Base-by-base conservation (phyloP, 2,113 vertebrate species). In the Ellobius talpinus region DNA sequence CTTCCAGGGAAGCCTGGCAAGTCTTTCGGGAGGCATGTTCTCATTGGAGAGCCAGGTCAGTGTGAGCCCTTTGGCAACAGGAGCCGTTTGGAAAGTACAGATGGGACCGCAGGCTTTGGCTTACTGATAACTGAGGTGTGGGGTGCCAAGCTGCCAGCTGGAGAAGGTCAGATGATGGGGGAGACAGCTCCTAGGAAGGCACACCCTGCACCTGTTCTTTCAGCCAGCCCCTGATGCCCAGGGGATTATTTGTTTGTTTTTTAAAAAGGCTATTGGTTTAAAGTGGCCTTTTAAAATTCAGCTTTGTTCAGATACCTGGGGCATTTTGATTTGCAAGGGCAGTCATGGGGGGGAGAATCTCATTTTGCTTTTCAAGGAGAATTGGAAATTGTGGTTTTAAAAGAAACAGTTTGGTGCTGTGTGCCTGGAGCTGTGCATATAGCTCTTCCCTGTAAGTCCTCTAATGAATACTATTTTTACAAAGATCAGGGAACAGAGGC, bases 1-100 rank as follows among this genome's bases (percentile, higher is more conserved):
- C 82, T 98, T 98, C 94, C 96, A 97, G 96, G 95, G 96, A 96
- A 94, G 87, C 58, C 95, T 97, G 97, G 97, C 95, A 84, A 52
- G 73, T 47, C 73, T 19, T 70, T 87, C 58, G 47, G 68, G 92
- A 98, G 90, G 89, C 96, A 77, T 96, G 90, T 95, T 91, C 87
- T 95, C 96, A 65, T 92, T 11, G 14, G 45, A 96, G 95, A 84
- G 95, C 92, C 93, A 76, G 96, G 97, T 90, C 86, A 7, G 74
- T 93, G 90, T 95, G 82, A 88, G 95, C 92, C 36, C 19, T 91
- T 50, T 97, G 97, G 96, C 93, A 61, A 13, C 9, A 16, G 66
- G 72, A 88, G 14, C 88, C 63, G 17, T 91, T 95, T 96, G 96
- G 97, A 97, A 93, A 96, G 97, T 94, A 63, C 91, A 97, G 90